Conservation (phyloP, 2,113 vertebrate species). For the Chrysemys picta region DNA sequence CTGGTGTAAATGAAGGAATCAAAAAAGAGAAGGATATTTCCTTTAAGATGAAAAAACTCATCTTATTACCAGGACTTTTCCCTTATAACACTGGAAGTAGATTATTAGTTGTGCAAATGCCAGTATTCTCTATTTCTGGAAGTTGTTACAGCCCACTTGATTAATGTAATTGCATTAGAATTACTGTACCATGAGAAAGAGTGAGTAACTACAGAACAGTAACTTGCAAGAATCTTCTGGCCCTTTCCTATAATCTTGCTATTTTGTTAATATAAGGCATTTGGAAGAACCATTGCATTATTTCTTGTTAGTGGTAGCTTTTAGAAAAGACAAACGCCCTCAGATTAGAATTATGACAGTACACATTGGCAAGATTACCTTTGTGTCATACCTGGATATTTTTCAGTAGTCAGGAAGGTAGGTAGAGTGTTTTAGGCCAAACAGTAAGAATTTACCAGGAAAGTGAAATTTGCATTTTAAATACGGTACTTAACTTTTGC, state of each 20-base stretch:
- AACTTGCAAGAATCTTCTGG: slow-evolving; percentile 20
- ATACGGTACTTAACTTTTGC: neutral
- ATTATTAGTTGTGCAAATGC: neutral
- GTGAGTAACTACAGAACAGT: neutral
- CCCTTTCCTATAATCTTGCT: neutral
- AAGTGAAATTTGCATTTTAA: neutral
- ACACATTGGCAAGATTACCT: neutral
- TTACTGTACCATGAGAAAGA: neutral
- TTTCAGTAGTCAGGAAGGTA: neutral
- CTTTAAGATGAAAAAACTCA: neutral
- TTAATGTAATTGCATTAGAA: neutral
- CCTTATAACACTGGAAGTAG: neutral
- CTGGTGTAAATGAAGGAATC: neutral
- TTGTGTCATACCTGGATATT: neutral
- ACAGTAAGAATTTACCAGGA: neutral
- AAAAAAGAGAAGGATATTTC: neutral
- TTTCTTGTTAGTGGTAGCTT: neutral
- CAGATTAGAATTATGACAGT: slow-evolving; percentile 30
- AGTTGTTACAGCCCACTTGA: neutral
- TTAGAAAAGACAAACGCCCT: slow-evolving; percentile 28
- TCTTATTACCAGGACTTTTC: neutral
- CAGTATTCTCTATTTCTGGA: neutral
- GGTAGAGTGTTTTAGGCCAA: neutral
- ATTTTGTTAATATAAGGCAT: slow-evolving; percentile 20
- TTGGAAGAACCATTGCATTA: slow-evolving; percentile 22